A percentile compares a stretch with the other conserved stretches of the same genome.
Conservation (phyloP, 2,113 vertebrate species). For the Colius striatus region DNA sequence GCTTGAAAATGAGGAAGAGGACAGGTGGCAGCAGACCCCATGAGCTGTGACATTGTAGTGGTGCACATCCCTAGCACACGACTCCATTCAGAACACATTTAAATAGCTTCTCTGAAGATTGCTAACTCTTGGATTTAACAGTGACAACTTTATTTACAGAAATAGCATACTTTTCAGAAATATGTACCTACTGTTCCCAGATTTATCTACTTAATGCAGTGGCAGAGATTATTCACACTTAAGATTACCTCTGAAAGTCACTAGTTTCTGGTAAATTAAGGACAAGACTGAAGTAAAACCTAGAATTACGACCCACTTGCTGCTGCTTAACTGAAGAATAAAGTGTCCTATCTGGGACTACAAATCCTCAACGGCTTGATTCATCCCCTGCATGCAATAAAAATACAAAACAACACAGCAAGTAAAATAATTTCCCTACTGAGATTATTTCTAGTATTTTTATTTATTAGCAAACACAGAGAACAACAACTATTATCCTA, state of each 20-base stretch:
- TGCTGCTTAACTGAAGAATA: background rate
- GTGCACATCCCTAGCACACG: rapidly evolving
- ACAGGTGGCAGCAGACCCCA: background rate
- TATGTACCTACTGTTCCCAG: rapidly evolving
- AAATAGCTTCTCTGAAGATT: background rate
- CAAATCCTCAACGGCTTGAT: background rate
- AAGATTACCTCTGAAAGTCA: background rate
- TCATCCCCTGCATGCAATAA: background rate
- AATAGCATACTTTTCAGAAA: background rate
- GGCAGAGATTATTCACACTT: background rate
- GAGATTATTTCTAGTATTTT: background rate
- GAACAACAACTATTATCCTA: background rate
- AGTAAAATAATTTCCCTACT: background rate
- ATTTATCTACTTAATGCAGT: background rate
- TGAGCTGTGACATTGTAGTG: background rate
- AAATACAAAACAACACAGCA: background rate
- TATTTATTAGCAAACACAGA: background rate
- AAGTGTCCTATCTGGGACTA: rapidly evolving
- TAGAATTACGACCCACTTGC: background rate
- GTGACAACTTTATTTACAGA: background rate
- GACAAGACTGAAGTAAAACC: background rate
- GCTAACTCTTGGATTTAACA: background rate
- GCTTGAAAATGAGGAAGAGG: background rate
- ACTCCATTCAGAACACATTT: background rate
- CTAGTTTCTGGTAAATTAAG: background rate